These are phyloP conservation scores for Myodes glareolus DNA, from an alignment of 2,113 vertebrate species.

Conservation along the genomic window DNA sequence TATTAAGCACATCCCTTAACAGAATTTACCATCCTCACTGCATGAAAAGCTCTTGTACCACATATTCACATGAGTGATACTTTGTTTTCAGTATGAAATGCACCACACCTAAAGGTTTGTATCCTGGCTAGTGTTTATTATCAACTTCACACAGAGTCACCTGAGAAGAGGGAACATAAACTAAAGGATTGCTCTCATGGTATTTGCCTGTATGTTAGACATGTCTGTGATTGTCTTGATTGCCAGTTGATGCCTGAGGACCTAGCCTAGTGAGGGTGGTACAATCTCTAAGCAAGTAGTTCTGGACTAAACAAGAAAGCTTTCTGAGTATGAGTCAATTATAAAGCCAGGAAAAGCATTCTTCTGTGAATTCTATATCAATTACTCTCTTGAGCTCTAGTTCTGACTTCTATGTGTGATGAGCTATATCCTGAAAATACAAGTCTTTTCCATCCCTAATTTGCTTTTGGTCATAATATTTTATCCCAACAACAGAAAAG, in stretches of 20 bases:
- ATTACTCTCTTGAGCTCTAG: neutral
- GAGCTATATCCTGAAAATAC: neutral
- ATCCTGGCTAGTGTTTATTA: no score
- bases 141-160: no score
- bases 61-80: neutral
- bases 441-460: neutral
- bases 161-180: no score
- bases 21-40: neutral
- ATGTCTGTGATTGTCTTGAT: no score
- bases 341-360: neutral
- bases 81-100: neutral
- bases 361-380: neutral
- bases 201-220: no score
- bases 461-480: neutral
- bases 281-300: no score
- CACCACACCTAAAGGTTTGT: neutral
- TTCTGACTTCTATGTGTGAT: neutral
- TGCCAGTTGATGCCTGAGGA: no score
- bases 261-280: no score
- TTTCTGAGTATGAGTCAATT: no score
- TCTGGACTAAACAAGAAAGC: no score
- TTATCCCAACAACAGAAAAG: neutral
- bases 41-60: neutral
- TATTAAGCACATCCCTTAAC: neutral
- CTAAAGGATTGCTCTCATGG: no score